Evolutionary conservation across 2,797 vertebrate species (phyloP).

Genomic region (Cossypha dichroa): DNA sequence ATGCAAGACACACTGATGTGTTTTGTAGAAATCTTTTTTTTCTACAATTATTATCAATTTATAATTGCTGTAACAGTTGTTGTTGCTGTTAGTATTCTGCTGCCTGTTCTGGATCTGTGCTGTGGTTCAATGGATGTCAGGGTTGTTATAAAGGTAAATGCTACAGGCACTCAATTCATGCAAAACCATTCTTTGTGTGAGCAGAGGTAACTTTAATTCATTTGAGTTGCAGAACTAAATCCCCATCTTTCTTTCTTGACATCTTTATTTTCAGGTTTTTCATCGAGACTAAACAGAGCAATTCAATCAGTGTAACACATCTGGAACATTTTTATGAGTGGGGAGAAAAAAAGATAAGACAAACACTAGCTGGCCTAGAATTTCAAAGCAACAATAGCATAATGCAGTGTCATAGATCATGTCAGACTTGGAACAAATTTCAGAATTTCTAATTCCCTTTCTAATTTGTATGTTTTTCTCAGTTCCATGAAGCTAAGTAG

Average conservation of each 20-base stretch:
- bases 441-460: background rate
- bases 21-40: constrained; percentile 12
- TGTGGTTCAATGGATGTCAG: constrained; percentile 1
- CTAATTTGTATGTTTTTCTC: background rate
- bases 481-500: background rate
- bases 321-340: background rate
- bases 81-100: background rate
- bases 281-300: background rate
- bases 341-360: background rate
- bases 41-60: background rate
- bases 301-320: constrained; percentile 4
- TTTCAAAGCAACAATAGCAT: constrained; percentile 2
- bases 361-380: background rate
- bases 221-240: constrained; percentile 6
- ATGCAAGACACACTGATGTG: background rate
- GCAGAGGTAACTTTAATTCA: background rate
- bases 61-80: background rate
- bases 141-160: background rate
- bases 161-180: background rate
- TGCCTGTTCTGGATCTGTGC: constrained; percentile 53
- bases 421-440: constrained; percentile 2
- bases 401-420: background rate
- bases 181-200: background rate
- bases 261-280: constrained; percentile 40
- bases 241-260: constrained; percentile 17